Base-by-base conservation (phyloP, 2,888 invertebrate genomes). In the Oxyteleia sp. region DNA sequence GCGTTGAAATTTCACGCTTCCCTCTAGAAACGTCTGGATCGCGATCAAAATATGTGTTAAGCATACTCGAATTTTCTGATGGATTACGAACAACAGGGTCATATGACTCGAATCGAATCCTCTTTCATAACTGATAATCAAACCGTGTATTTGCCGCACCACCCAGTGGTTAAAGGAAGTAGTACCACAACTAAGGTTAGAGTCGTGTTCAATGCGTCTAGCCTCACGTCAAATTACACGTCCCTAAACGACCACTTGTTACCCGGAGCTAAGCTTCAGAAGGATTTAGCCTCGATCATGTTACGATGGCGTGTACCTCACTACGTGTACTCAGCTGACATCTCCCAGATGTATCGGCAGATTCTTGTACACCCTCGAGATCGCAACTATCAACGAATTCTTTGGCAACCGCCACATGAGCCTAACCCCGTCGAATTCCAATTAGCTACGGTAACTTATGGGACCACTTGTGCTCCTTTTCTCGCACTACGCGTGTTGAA, bases 391-490 rank as follows among this genome's bases (percentile, higher is more conserved):
- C 75, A 82, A 49, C 29, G 53, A 7, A 79, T 83, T 4, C 8
- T 79, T 2, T 83, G 82, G 82, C 64, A 78, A n/a, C 2, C 10
- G 3, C n/a, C 23, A 8, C 38, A 18, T 3, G 5, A 4, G 23
- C 2, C 2, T 4, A 2, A 4, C 5, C 23, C 23, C 3, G 23
- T 23, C 23, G 45, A 43, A 16, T 20, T 71, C 1, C 69, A 10
- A 4, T 18, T 45, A 4, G 7, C 45, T 2, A 87, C 86, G 2
- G 85, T 88, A 1, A 88, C 88, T 0, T 88, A 87, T 41, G 88
- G 89, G 0, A 86, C 84, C 0, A 83, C 84, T 29, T 69, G 80
- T 13, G 87, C 86, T 7, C 86, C 87, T 10, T 88, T 64, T 59
- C 23, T 86, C 4, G 85, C 88, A 2, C 79, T 79, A 0, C 32